These are phyloP conservation scores for Eupithecia subumbrata DNA, from an alignment of 2,888 invertebrate genomes.

Conservation along the genomic window DNA sequence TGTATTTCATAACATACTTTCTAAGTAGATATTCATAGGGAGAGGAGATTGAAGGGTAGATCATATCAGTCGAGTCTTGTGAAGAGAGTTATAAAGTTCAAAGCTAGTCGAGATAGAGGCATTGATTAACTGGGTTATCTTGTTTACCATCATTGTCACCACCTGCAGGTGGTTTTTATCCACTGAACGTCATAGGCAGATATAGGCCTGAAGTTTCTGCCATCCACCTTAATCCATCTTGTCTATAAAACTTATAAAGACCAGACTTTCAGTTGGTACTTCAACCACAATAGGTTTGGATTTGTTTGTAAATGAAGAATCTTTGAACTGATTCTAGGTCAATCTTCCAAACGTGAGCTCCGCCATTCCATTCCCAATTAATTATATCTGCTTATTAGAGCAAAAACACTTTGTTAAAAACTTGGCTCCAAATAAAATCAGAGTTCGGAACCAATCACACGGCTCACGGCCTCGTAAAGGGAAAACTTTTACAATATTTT, in stretches of 20 bases:
- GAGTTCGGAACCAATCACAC: conserved; percentile 29
- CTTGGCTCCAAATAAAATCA: conserved; percentile 22
- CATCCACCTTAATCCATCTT: not conserved
- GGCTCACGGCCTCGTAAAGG: conserved; percentile 25
- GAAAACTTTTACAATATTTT: conserved; percentile 39
- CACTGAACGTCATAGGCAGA: not conserved
- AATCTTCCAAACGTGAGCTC: not conserved
- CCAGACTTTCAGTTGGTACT: not conserved
- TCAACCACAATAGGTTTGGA: not conserved
- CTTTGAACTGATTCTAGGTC: not conserved
- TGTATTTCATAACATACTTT: not conserved
- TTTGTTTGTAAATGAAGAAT: not conserved
- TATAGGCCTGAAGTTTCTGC: not conserved
- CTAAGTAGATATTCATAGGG: not conserved
- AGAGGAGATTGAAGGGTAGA: not conserved
- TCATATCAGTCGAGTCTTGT: not conserved
- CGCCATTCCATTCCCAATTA: not conserved
- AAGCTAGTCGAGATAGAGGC: not conserved
- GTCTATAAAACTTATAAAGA: not conserved
- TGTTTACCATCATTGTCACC: not conserved
- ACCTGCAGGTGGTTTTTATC: not conserved
- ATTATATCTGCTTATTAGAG: conserved; percentile 27
- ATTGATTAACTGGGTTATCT: not conserved
- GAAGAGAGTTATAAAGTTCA: not conserved
- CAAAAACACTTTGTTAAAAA: conserved; percentile 31